Evolutionary conservation across 1,140 invertebrate genomes (phyloP).

Genomic region (Panonychus citri): DNA sequence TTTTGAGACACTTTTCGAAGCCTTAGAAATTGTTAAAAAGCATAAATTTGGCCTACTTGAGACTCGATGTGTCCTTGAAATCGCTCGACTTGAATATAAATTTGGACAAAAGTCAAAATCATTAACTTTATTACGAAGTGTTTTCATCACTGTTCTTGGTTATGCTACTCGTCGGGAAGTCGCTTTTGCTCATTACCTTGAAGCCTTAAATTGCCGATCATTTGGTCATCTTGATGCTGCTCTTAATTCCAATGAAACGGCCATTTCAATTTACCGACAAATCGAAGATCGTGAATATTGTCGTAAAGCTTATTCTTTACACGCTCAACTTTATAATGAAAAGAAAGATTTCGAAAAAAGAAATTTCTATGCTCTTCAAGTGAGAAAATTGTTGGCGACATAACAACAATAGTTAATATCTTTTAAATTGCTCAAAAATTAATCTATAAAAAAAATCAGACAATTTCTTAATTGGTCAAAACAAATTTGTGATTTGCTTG

Average conservation of each 20-base stretch:
- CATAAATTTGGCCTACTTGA: conserved; percentile 4
- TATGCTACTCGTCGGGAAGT: neutral
- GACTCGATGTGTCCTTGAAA: neutral
- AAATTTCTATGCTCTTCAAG: neutral
- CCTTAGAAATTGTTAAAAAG: neutral
- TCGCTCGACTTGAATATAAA: neutral
- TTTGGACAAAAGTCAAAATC: conserved; percentile 2
- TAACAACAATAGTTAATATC: no score
- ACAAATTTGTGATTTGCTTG: no score
- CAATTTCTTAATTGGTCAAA: no score
- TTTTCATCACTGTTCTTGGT: neutral
- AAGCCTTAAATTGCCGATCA: neutral
- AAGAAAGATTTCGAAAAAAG: neutral
- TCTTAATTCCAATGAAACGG: neutral
- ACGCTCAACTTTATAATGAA: conserved; percentile 2
- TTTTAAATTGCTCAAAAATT: no score
- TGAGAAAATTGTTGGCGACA: neutral
- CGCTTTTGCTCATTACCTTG: neutral
- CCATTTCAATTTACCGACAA: neutral
- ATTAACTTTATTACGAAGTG: neutral
- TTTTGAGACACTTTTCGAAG: conserved; percentile 5
- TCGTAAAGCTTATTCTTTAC: neutral
- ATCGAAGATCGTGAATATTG: neutral
- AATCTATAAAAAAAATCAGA: no score
- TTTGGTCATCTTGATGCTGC: neutral